These are phyloP conservation scores for Lates japonicus DNA, from an alignment of 2,797 vertebrate species.

Conservation along the genomic window DNA sequence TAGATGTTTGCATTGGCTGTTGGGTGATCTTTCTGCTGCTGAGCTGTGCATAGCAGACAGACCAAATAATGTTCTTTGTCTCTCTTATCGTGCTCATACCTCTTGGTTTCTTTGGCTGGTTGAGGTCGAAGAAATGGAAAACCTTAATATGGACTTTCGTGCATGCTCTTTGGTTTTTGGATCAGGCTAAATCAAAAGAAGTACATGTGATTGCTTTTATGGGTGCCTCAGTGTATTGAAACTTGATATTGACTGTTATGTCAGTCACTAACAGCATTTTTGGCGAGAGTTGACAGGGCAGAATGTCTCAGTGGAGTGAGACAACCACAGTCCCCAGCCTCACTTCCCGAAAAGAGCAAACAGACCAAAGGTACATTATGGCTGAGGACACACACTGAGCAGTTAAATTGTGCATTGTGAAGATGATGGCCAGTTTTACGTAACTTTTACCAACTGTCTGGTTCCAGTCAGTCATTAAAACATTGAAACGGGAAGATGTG, in stretches of 20 bases:
- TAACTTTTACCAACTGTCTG: neutral
- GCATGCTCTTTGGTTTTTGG: slow-evolving; percentile 16
- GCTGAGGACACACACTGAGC: neutral
- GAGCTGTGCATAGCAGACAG: slow-evolving; percentile 46
- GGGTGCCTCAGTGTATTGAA: slow-evolving; percentile 13
- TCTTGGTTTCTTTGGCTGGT: slow-evolving; percentile 49
- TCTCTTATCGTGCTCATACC: slow-evolving; percentile 50
- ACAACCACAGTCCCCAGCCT: neutral
- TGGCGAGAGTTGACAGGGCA: slow-evolving; percentile 13
- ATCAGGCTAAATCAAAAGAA: slow-evolving; percentile 22
- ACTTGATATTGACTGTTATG: slow-evolving; percentile 32
- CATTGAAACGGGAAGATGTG: neutral
- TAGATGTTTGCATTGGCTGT: slow-evolving; percentile 68
- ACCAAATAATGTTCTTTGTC: slow-evolving; percentile 58
- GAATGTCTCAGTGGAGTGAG: slow-evolving; percentile 9
- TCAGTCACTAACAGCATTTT: slow-evolving; percentile 14
- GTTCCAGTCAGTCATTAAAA: neutral
- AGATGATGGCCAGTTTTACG: neutral
- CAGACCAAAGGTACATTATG: slow-evolving; percentile 2
- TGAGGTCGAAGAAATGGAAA: slow-evolving; percentile 45
- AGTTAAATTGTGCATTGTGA: neutral
- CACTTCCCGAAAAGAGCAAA: neutral
- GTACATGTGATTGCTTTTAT: slow-evolving; percentile 18
- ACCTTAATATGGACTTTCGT: slow-evolving; percentile 19
- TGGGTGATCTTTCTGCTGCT: slow-evolving; percentile 36